These are phyloP conservation scores for Hippocampus guttulatus DNA, from an alignment of 2,113 vertebrate species.

Conservation along the genomic window DNA sequence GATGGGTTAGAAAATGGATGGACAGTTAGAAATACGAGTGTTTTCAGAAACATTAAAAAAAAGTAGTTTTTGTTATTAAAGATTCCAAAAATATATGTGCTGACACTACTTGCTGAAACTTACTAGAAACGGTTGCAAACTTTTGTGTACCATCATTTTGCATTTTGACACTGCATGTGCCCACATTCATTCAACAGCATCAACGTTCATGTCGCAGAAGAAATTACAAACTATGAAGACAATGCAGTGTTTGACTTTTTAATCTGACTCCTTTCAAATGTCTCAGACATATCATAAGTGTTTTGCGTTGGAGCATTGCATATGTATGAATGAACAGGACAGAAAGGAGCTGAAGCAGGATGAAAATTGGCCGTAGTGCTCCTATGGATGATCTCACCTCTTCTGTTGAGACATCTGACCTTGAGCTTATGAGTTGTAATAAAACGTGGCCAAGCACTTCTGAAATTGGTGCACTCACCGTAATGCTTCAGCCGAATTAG, in stretches of 20 bases:
- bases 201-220: not conserved
- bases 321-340: constrained; percentile 15
- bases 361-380: constrained; percentile 67
- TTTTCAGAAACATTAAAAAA: too few species aligned
- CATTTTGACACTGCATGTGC: too few species aligned
- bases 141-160: not conserved
- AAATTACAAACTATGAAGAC: not conserved
- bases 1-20: too few species aligned
- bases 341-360: constrained; percentile 16
- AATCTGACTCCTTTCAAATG: not conserved
- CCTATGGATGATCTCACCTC: constrained; percentile 51
- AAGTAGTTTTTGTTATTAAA: too few species aligned
- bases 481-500: constrained; percentile 60
- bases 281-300: not conserved
- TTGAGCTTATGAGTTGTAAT: constrained; percentile 77
- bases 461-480: constrained; percentile 68
- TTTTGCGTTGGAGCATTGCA: not conserved
- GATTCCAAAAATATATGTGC: too few species aligned
- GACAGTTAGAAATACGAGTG: too few species aligned
- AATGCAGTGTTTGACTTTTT: not conserved
- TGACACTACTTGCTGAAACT: not conserved
- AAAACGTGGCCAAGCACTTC: constrained; percentile 72
- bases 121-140: not conserved
- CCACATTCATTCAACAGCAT: not conserved
- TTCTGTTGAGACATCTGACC: constrained; percentile 73